Evolutionary conservation across 64 coral and sea anemone species (phyloP), one percentile per base, ranked within the genome.

Genomic region (Montipora sp.): DNA sequence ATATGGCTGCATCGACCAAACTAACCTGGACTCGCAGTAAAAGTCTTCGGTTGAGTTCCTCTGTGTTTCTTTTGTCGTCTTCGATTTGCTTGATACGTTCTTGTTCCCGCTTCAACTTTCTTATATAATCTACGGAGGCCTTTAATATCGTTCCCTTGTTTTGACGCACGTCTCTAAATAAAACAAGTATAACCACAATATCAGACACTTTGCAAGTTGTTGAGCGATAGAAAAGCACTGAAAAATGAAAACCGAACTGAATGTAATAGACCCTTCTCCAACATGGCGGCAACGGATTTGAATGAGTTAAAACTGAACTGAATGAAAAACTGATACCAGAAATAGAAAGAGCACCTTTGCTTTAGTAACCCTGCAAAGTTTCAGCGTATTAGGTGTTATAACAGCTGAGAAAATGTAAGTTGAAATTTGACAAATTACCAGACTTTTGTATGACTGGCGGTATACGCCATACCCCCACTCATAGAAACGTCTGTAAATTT

Each of bases 141-240:
- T 99, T 99, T 8, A 99, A 67, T 48, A 99, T 99, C 0, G 98
- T 99, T 88, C 98, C 98, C 67, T 99, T 99, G 77, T 99, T 99
- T 90, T 99, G 98, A 15, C 94, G 83, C 4, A 89, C 23, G 83
- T 99, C 98, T 19, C 96, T 98, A 76, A 84, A 84, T 3, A 68
- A 45, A 49, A 15, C 59, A 73, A 5, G 11, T 5, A 61, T 18
- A 85, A 45, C 63, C 4, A 12, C 7, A 47, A 13, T 8, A 63
- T 15, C 9, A 87, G 47, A 14, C 14, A 20, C 19, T 83, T 83
- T 8, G 53, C 11, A 12, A 63, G 15, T 15, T 63, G 60, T 63
- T 63, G 9, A 63, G 13, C 53, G 11, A 57, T 11, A 57, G 7
- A 57, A 57, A 63, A 63, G 14, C 14, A 63, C 11, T 16, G 14